Conservation (phyloP, 2,797 vertebrate genomes). For the Catostomus latipinnis region DNA sequence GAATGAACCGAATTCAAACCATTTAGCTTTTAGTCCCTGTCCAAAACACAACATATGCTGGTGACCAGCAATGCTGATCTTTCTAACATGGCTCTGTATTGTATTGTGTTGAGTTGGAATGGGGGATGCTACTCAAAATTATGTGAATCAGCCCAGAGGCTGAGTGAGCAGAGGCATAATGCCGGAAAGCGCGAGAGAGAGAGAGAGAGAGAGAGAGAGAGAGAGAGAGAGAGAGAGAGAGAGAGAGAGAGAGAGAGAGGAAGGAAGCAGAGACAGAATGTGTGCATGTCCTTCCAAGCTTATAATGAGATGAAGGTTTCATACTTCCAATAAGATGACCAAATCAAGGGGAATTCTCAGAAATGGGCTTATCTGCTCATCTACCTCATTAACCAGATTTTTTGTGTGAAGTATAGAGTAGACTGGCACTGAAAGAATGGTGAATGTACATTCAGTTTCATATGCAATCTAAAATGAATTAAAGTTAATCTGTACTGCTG, state of each 20-base stretch:
- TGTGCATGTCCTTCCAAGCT: constrained; percentile 5
- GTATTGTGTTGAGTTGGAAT: not conserved
- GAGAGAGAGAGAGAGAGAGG: not conserved
- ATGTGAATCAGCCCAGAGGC: constrained; percentile 23
- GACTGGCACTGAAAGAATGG: not conserved
- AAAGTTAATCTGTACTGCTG: constrained; percentile 27
- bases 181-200: not conserved
- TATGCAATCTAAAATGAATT: constrained; percentile 42
- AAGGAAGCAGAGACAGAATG: constrained; percentile 4
- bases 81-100: not conserved
- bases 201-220: no score
- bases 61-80: no score
- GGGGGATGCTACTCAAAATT: constrained; percentile 6
- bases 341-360: constrained; percentile 25
- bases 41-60: no score
- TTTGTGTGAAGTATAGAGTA: not conserved
- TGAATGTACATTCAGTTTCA: constrained; percentile 30
- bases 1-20: no score
- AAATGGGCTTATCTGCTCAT: constrained; percentile 13
- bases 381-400: constrained; percentile 3
- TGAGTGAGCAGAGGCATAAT: constrained; percentile 14
- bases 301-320: constrained; percentile 19
- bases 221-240: no score
- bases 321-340: not conserved
- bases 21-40: no score